phyloP scores from a whole-genome alignment of 2,797 vertebrate species.

The Neopelma chrysocephalum region DNA sequence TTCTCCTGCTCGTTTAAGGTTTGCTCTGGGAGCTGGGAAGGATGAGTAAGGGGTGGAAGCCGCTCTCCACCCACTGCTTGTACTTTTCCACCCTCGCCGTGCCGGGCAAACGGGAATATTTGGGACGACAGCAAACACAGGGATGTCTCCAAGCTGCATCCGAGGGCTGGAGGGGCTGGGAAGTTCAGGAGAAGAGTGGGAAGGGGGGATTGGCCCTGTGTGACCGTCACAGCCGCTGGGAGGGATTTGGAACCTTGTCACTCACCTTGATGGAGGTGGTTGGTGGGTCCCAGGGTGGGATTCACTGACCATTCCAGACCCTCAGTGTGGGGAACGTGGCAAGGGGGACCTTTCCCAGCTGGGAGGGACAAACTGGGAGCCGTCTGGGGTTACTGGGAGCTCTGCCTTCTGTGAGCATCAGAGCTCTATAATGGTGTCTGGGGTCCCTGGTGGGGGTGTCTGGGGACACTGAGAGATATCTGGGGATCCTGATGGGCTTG shows the following conservation, averaged over 20 bases:
- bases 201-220: not conserved
- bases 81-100: not conserved
- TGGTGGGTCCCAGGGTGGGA: not conserved
- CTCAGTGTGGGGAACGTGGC: not conserved
- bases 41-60: not conserved
- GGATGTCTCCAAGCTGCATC: not conserved
- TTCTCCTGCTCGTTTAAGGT: not conserved
- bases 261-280: not conserved
- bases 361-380: not conserved
- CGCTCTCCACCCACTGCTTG: not conserved
- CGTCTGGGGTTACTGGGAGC: not conserved
- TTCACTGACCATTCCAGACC: fast-evolving
- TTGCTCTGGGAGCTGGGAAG: not conserved
- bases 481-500: no score
- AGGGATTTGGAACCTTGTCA: not conserved
- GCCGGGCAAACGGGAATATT: not conserved
- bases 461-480: not conserved
- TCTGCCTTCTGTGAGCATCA: fast-evolving
- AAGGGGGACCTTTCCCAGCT: not conserved
- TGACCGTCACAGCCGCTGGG: not conserved
- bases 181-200: not conserved
- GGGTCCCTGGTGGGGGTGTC: not conserved
- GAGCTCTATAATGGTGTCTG: not conserved
- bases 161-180: not conserved
- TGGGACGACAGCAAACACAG: not conserved